A percentile compares a stretch with the other conserved stretches of the same genome.
These are phyloP conservation scores for Chamaetylas fuelleborni DNA, from an alignment of 2,113 vertebrate genomes.

Conservation along the genomic window DNA sequence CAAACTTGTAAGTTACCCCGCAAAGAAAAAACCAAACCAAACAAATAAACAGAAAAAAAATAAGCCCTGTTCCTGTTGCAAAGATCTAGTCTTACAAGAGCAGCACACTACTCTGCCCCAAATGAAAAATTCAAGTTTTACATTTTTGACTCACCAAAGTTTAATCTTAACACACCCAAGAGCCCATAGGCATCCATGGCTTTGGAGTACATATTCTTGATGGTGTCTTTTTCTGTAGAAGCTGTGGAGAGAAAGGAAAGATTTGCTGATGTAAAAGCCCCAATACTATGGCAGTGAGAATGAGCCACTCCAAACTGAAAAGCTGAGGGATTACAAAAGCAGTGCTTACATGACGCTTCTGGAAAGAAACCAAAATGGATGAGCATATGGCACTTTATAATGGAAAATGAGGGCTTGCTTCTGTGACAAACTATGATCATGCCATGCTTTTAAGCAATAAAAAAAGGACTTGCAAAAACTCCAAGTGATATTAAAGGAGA, in stretches of 20 bases:
- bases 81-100: neutral
- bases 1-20: neutral
- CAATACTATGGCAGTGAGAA: neutral
- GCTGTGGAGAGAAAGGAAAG: constrained; percentile 52
- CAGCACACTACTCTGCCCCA: neutral
- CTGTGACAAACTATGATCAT: neutral
- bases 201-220: constrained; percentile 88
- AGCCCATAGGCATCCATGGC: constrained; percentile 96
- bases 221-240: constrained; percentile 93
- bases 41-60: neutral
- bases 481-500: neutral
- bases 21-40: neutral
- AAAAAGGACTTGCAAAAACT: neutral
- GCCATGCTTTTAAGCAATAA: neutral
- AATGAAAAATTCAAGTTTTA: neutral
- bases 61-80: neutral
- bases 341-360: accelerated
- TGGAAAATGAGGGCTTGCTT: neutral
- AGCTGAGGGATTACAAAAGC: neutral
- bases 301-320: neutral
- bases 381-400: neutral
- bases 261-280: neutral
- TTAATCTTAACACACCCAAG: constrained; percentile 91
- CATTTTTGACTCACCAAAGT: constrained; percentile 85
- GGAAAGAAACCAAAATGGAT: neutral